Conservation (phyloP, 2,113 vertebrate species). For the Lepidiolamprologus cunningtoni region DNA sequence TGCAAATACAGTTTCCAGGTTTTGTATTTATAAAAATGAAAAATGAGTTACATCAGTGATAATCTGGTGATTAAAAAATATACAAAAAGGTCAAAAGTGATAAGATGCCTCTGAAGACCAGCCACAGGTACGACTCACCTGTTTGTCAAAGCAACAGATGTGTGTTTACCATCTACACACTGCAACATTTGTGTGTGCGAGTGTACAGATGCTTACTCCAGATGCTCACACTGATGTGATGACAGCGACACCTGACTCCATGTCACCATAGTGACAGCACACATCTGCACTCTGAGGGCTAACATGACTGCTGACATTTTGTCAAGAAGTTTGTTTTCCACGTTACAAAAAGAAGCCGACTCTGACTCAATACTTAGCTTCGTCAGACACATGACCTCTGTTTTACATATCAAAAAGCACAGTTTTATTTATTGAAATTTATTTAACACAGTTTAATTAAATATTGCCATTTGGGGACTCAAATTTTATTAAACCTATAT, state of each 20-base stretch:
- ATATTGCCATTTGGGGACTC: neutral
- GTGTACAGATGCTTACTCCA: slow-evolving; percentile 32
- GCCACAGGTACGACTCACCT: neutral
- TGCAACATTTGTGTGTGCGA: neutral
- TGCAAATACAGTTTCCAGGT: neutral
- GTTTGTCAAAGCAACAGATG: neutral
- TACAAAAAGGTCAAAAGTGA: neutral
- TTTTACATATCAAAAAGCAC: neutral
- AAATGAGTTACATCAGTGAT: neutral
- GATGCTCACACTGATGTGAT: slow-evolving; percentile 36
- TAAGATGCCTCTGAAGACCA: neutral
- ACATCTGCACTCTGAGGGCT: neutral
- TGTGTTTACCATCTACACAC: neutral
- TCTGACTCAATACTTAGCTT: neutral
- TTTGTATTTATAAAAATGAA: neutral
- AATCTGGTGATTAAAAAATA: neutral
- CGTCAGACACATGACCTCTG: neutral
- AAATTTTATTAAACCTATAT: neutral
- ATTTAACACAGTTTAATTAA: neutral
- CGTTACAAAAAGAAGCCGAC: neutral
- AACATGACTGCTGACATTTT: neutral
- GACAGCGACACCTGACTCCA: slow-evolving; percentile 45
- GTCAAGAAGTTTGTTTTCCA: neutral
- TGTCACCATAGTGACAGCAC: slow-evolving; percentile 12
- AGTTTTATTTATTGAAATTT: neutral